Evolutionary conservation across 2,113 vertebrate species (phyloP), one percentile per base, ranked within the genome.

Genomic region (Larimichthys crocea): DNA sequence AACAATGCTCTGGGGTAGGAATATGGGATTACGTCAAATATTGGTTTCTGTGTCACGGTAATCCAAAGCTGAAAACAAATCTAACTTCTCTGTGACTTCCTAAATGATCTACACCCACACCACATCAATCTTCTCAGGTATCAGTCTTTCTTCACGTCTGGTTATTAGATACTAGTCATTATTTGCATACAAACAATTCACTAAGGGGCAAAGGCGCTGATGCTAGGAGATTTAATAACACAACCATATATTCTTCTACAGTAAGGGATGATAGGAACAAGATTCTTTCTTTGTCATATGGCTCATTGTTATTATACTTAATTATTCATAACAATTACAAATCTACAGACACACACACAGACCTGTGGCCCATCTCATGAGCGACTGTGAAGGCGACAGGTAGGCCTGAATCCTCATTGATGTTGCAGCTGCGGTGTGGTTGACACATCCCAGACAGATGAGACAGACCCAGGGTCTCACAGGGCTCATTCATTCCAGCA

Each of bases 361-460:
- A 71, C 46, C 98, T 99, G 96, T 99, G 98, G 86, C 98, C 98
- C 26, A 99, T 96, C 73, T 99, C 98, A 79, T 99, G 98, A 64
- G 98, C 97, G 42, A 99, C 94, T 11, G 98, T 99, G 92, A 99
- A 99, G 67, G 98, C 97, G 40, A 99, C 92, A 0, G 98, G 98
- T 10, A 99, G 95, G 1, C 98, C 98, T 0, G 98, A 97, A 80
- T 99, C 98, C 93, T 99, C 98, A 3, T 99, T 99, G 94, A 99
- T 97, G 87, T 99, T 99, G 88, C 98, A 99, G 87, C 98, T 99
- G 67, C 97, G 96, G 85, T 97, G 97, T 12, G 98, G 97, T 40
- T 99, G 98, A 83, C 98, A 99, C 96, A 99, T 97, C 67, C 98
- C 98, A 0, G 97, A 99, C n/a, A 99, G 94, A 82, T 99, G 98